These are phyloP conservation scores for Polyommatus icarus DNA, from an alignment of 2,888 invertebrate genomes.

Conservation along the genomic window DNA sequence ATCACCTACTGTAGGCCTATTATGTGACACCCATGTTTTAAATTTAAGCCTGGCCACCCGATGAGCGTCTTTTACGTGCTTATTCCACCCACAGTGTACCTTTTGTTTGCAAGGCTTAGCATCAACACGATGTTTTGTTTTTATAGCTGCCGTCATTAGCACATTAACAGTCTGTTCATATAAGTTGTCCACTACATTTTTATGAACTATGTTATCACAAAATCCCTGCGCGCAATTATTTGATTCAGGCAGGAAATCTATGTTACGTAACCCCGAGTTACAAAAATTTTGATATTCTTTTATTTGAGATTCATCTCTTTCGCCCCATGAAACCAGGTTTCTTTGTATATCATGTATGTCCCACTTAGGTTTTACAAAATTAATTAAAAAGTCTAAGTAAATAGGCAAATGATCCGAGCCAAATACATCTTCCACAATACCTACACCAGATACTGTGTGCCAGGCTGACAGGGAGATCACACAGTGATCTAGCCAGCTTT, in stretches of 20 bases:
- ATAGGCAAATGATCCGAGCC: not conserved
- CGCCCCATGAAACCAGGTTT: not conserved
- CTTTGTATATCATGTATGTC: not conserved
- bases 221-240: not conserved
- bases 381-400: not conserved
- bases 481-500: not conserved
- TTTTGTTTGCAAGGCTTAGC: not conserved
- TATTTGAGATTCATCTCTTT: not conserved
- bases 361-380: not conserved
- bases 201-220: not conserved
- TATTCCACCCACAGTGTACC: not conserved
- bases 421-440: slow-evolving; percentile 1
- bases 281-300: not conserved
- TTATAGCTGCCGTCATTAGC: not conserved
- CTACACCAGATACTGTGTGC: not conserved
- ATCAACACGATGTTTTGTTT: not conserved
- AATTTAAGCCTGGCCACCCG: not conserved
- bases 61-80: not conserved
- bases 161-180: not conserved
- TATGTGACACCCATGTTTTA: not conserved
- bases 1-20: not conserved
- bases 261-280: not conserved
- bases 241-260: not conserved
- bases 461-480: not conserved
- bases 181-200: not conserved